phyloP scores from a whole-genome alignment of 1,140 invertebrate genomes.

The Sarcophaga peregrina region DNA sequence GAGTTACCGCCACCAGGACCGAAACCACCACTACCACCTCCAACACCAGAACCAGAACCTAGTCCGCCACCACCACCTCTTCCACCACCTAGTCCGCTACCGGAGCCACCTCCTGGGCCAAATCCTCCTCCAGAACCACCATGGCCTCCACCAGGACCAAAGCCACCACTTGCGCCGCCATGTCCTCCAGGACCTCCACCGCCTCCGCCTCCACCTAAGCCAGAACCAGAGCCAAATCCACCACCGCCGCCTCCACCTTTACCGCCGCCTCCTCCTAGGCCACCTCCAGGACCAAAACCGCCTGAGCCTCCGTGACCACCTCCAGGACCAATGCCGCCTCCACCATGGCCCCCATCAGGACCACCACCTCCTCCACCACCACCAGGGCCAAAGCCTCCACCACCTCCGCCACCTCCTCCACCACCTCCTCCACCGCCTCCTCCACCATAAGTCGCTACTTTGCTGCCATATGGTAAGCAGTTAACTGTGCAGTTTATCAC shows the following conservation, averaged over 20 bases:
- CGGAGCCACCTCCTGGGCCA: not conserved
- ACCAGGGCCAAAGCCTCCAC: constrained; percentile 5
- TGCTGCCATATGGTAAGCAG: constrained; percentile 9
- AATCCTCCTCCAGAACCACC: not conserved
- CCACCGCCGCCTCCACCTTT: not conserved
- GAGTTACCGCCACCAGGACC: constrained; percentile 12
- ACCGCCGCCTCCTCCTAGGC: not conserved
- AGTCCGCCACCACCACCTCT: not conserved
- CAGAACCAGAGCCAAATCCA: not conserved
- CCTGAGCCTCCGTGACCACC: not conserved
- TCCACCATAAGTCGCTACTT: not conserved
- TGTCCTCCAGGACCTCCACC: not conserved
- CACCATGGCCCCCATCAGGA: not conserved
- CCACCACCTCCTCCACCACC: constrained; percentile 1
- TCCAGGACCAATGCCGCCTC: not conserved
- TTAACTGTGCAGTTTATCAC: constrained; percentile 11
- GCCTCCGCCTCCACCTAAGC: not conserved
- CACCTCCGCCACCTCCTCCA: not conserved
- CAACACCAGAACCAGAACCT: no score
- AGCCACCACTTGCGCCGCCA: not conserved
- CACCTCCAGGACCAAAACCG: not conserved
- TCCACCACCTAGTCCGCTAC: not conserved
- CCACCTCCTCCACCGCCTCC: constrained; percentile 1
- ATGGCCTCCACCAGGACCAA: no score
- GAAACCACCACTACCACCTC: not conserved